Base-by-base conservation (phyloP, 2,797 vertebrate genomes). In the Coregonus sp. region DNA sequence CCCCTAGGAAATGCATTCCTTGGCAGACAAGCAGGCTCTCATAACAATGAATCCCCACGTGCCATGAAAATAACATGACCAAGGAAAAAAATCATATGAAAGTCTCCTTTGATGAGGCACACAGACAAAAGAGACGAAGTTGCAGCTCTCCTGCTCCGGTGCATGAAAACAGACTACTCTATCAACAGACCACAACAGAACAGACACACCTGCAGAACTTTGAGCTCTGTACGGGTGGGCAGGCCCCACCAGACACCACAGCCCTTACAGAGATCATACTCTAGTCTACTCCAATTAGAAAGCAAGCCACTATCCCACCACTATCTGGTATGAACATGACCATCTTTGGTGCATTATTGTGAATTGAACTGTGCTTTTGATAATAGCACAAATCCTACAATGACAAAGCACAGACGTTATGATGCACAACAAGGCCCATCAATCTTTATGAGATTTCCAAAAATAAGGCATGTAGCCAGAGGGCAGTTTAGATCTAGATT, bases 31-130 rank as follows among this genome's bases (percentile, higher is more conserved):
- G 3, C 82, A 37, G 82, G 87, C 89, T 87, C 85, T 82, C 74
- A 86, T 71, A 83, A 90, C 88, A 90, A 90, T 89, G 84, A 88
- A 84, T 77, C 84, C 87, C 86, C 87, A 85, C 80, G 80, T 86
- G 89, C 87, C 87, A 75, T 83, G 87, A 87, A 89, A 92, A 89
- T 85, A 89, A 86, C 78, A 77, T 83, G 86, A 86, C 87, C 70
- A 76, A 74, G 74, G 7, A 76, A 78, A 80, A 74, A 67, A 80
- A 87, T 85, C 81, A 80, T 79, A 77, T 51, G 68, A 82, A 80
- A 61, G 50, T 80, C 81, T 82, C 68, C 71, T 84, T 76, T 14
- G 29, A 76, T 83, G 80, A 79, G 35, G 63, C 67, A 76, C 33
- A 70, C 78, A 78, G 4, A 33, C 25, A 51, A 52, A 71, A 68